Evolutionary conservation across 2,797 vertebrate genomes (phyloP).

Genomic region (Cossypha heuglini): DNA sequence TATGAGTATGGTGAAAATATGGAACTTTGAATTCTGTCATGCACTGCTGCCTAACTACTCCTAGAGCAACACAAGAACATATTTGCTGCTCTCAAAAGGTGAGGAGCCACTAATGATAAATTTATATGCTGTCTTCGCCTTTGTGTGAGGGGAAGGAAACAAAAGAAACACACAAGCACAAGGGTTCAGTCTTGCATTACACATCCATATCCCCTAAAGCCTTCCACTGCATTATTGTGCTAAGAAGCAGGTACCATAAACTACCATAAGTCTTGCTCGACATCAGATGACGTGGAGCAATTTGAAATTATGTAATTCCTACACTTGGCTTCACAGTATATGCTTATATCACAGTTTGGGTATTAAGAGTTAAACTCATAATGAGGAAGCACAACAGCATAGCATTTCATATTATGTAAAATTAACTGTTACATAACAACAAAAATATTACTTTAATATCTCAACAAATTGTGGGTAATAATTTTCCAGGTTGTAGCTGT

Average conservation of each 20-base stretch:
- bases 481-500: background rate
- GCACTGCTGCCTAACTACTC: background rate
- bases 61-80: background rate
- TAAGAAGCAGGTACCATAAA: background rate
- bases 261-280: background rate
- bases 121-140: background rate
- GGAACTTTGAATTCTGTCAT: background rate
- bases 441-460: background rate
- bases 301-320: background rate
- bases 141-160: background rate
- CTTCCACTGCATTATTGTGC: background rate
- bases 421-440: background rate
- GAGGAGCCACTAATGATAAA: background rate
- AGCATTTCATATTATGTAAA: background rate
- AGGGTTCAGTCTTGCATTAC: background rate
- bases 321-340: background rate
- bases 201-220: background rate
- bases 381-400: background rate
- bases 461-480: background rate
- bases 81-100: background rate
- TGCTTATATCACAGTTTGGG: background rate
- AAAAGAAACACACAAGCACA: background rate
- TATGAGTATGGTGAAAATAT: background rate
- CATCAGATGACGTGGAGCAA: background rate
- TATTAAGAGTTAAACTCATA: background rate